phyloP scores from a whole-genome alignment of 2,888 invertebrate species.

The Hypomecis atomaria region DNA sequence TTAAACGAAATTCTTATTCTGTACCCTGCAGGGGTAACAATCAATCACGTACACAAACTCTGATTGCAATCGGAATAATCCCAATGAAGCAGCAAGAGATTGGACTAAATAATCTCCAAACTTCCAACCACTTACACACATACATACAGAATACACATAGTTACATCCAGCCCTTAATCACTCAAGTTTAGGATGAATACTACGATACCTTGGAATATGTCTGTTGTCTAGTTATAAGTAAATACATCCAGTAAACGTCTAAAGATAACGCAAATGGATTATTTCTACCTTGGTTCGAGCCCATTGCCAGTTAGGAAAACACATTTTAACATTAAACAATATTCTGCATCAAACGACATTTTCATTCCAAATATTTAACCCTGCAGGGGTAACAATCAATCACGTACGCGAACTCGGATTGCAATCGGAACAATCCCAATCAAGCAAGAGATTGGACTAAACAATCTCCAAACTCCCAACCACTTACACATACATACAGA shows the following conservation, averaged over 20 bases:
- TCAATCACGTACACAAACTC: neutral
- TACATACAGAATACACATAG: conserved; percentile 17
- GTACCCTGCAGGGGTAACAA: too few relatives aligned
- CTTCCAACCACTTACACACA: conserved; percentile 18
- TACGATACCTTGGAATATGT: too few relatives aligned
- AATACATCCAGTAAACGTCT: too few relatives aligned
- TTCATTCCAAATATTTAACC: too few relatives aligned
- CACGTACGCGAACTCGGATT: neutral
- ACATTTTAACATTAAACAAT: too few relatives aligned
- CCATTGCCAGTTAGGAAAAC: too few relatives aligned
- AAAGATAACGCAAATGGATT: too few relatives aligned
- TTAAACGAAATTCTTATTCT: too few relatives aligned
- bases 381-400: too few relatives aligned
- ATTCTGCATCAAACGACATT: too few relatives aligned
- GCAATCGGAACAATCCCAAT: conserved; percentile 5
- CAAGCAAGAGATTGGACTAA: conserved; percentile 9
- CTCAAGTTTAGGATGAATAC: conserved; percentile 58
- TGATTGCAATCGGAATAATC: neutral
- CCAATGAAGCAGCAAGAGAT: conserved; percentile 10
- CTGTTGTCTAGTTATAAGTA: too few relatives aligned
- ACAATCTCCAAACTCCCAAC: conserved; percentile 16
- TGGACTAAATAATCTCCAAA: conserved; percentile 15
- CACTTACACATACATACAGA: conserved; percentile 18
- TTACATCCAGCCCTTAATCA: conserved; percentile 52
- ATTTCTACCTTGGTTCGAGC: too few relatives aligned